phyloP scores from a whole-genome alignment of 2,113 vertebrate species.

The Dasyprocta punctata region DNA sequence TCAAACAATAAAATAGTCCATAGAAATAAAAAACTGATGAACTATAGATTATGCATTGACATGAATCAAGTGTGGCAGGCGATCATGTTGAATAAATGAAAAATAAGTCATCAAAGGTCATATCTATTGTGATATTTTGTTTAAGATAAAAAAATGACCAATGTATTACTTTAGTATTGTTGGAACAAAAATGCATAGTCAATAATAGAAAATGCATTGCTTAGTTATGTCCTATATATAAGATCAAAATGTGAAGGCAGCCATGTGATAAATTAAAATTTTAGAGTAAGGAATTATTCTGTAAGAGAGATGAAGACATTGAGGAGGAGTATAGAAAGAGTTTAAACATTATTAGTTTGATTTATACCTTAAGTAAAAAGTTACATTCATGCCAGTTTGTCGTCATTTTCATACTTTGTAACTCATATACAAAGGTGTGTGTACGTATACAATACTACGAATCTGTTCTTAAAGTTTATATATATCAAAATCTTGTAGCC shows the following conservation, averaged over 20 bases:
- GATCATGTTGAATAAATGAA: not conserved
- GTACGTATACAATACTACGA: not conserved
- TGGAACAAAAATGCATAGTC: not conserved
- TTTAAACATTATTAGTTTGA: not conserved
- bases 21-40: constrained; percentile 40
- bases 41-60: not conserved
- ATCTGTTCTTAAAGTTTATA: not conserved
- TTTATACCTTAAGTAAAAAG: not conserved
- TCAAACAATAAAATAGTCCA: not conserved
- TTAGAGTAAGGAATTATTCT: not conserved
- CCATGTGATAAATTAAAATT: not conserved
- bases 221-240: not conserved
- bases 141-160: constrained; percentile 31
- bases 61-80: not conserved
- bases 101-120: not conserved
- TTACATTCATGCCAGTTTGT: not conserved
- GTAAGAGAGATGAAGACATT: not conserved
- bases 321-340: not conserved
- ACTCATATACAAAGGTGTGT: not conserved
- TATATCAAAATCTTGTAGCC: no score
- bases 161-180: not conserved
- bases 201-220: not conserved
- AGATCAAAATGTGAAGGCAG: not conserved
- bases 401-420: not conserved
- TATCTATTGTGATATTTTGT: not conserved